Conservation (phyloP, 2,113 vertebrate genomes). For the Synchiropus splendidus region DNA sequence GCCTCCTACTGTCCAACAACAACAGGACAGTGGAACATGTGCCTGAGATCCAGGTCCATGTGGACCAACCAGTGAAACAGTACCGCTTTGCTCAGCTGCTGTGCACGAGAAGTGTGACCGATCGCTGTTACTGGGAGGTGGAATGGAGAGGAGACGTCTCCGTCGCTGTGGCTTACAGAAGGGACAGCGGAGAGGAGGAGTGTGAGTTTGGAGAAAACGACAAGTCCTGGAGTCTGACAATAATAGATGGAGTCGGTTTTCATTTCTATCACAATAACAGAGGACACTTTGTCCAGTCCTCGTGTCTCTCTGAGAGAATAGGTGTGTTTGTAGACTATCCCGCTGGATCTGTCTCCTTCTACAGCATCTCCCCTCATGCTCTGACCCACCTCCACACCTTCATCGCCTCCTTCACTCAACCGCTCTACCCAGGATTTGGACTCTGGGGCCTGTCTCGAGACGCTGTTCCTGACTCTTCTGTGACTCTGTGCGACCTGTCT, state of each 20-base stretch:
- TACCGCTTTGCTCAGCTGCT: neutral
- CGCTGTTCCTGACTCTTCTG: too few species aligned
- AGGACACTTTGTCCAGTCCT: neutral
- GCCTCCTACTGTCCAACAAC: neutral
- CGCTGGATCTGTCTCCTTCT: conserved; percentile 2
- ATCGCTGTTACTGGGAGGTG: neutral
- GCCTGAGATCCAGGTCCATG: neutral
- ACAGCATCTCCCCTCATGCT: neutral
- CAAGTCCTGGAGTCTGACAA: neutral
- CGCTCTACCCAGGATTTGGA: conserved; percentile 2
- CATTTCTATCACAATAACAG: neutral
- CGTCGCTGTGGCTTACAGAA: neutral
- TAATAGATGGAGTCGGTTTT: neutral
- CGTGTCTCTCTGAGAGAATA: neutral
- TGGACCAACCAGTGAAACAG: neutral
- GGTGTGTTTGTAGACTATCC: conserved; percentile 1
- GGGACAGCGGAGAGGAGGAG: neutral
- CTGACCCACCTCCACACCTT: neutral
- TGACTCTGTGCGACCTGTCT: too few species aligned
- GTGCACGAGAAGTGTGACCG: neutral
- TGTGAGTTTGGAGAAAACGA: neutral
- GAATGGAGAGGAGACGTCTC: neutral
- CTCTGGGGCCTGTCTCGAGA: neutral
- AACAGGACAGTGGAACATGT: neutral
- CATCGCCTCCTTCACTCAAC: neutral